Evolutionary conservation across 1,140 invertebrate species (phyloP), one percentile per base, ranked within the genome.

Genomic region (Papilio xuthus): DNA sequence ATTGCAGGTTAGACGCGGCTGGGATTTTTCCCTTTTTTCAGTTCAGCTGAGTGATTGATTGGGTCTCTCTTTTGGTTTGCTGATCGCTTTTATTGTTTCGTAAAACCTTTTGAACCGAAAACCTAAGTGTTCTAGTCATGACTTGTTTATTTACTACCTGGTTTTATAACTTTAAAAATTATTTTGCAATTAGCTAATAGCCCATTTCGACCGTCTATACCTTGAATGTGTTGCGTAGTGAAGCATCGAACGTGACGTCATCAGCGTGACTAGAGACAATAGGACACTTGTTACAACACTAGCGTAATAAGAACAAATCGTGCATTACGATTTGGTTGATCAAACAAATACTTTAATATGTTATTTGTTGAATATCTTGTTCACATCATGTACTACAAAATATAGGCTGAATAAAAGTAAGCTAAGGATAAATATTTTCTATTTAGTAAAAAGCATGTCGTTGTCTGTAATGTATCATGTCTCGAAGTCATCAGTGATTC

Each of bases 11-110:
- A 75, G 44, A 63, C 20, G 18, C 44, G 47, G 73, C 73, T 53
- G 47, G 47, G 50, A 37, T 53, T 75, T 75, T 75, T 75, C 44
- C 23, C 26, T 74, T 74, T 32, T 74, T 74, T 74, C 72, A 74
- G 72, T 47, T 56, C 44, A 74, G 72, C 23, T 37, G 53, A 63
- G 71, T 32, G 44, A 74, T 74, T 74, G 47, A 74, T 74, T 74
- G 72, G 72, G 42, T 44, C 20, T 72, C 41, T 47, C 20, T 23
- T 72, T 63, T 26, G 60, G 23, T 63, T 63, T 26, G 12, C 6
- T 60, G 60, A 63, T 63, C 10, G 60, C 23, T 63, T 63, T 63
- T 63, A 63, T 63, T 63, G 60, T 63, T 63, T 63, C 60, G 60
- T 28, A 63, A 63, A 63, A 10, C 0, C 23, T 63, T 26, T 63